Evolutionary conservation across 2,797 vertebrate species (phyloP), one percentile per base, ranked within the genome.

Genomic region (Coccyzus lansbergi): DNA sequence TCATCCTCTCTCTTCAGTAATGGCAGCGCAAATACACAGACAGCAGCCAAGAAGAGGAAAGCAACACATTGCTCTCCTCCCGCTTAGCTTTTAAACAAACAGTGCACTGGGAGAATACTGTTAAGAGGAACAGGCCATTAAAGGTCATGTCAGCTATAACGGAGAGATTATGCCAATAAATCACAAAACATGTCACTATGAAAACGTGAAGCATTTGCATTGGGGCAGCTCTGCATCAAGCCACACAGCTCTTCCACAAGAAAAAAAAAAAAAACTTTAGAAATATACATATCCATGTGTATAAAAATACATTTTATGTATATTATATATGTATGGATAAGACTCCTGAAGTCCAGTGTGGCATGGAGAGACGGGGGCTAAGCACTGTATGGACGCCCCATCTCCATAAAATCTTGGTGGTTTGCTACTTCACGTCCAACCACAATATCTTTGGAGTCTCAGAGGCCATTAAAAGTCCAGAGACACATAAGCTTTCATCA

Each of bases 61-160:
- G 88, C 77, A 88, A 72, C 81, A 88, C 68, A 81, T 78, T 81
- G 69, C 69, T 92, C 75, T 70, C 70, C 93, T 92, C 76, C 79
- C 63, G 67, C 84, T 91, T 77, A 24, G 64, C 26, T 38, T 90
- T 53, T 62, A 89, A 86, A 92, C 86, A 92, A 93, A 62, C 86
- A 86, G 77, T 7, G 0, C n/a, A 6, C 26, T 10, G 60, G 88
- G 80, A 80, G 78, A 75, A 40, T 1, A 38, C 74, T n/a, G 29
- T 16, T 48, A 49, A 51, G 70, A 91, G 78, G 33, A 74, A 40
- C 34, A 12, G 10, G 34, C 34, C 64, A 67, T 48, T n/a, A 14
- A 26, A n/a, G 80, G 52, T 56, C 72, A 31, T 9, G 69, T 51
- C 92, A 79, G 69, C 56, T n/a, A 4, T 10, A 69, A 34, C 46